phyloP scores from a whole-genome alignment of 2,888 invertebrate species.

The Ctena decussata region DNA sequence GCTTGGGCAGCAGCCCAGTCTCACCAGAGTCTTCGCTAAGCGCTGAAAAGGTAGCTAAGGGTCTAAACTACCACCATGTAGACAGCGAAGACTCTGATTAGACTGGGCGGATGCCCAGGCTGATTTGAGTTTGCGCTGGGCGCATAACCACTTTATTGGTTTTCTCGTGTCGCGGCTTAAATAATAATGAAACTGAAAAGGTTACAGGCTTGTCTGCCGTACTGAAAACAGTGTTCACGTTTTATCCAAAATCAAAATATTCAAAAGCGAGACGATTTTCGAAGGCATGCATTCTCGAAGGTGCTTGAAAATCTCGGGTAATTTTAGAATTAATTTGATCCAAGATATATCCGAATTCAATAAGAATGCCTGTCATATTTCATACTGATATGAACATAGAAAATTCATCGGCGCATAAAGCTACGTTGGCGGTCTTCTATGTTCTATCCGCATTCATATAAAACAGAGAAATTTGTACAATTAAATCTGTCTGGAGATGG shows the following conservation, averaged over 20 bases:
- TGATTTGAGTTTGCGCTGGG: too few relatives aligned
- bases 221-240: too few relatives aligned
- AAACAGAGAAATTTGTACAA: slow-evolving; percentile 9
- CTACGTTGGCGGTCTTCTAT: slow-evolving; percentile 8
- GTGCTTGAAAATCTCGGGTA: neutral
- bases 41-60: too few relatives aligned
- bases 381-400: neutral
- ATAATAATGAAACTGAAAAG: too few relatives aligned
- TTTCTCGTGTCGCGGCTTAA: too few relatives aligned
- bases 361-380: slow-evolving; percentile 3
- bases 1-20: too few relatives aligned
- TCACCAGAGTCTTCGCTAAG: too few relatives aligned
- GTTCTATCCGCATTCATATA: neutral
- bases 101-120: too few relatives aligned
- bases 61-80: too few relatives aligned
- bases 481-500: neutral
- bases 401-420: slow-evolving; percentile 9
- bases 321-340: neutral
- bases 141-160: too few relatives aligned
- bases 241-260: neutral
- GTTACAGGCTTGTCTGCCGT: too few relatives aligned
- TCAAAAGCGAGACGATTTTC: neutral
- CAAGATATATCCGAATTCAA: slow-evolving; percentile 5
- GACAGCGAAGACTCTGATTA: too few relatives aligned
- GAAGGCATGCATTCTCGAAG: neutral